phyloP scores from a whole-genome alignment of 2,888 invertebrate species.

The Parnassius smintheus region DNA sequence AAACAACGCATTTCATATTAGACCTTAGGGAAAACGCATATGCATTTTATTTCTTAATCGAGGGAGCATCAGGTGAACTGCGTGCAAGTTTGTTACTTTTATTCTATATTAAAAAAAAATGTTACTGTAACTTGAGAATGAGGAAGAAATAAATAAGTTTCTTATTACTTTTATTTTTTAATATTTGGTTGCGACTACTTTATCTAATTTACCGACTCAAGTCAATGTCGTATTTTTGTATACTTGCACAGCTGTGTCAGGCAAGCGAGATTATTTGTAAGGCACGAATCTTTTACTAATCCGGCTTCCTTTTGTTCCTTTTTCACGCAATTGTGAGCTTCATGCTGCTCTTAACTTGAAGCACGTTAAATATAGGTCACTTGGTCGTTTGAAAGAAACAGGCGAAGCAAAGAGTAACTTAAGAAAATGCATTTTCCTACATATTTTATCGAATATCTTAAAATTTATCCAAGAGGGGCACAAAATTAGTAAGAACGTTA shows the following conservation, averaged over 20 bases:
- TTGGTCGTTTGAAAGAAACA: slow-evolving; percentile 20
- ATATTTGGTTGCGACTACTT: too few species aligned
- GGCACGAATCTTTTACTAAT: slow-evolving; percentile 17
- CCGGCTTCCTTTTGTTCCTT: slow-evolving; percentile 23
- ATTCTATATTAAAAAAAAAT: too few species aligned
- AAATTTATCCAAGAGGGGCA: slow-evolving; percentile 5
- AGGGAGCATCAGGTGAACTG: too few species aligned
- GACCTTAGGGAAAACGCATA: too few species aligned
- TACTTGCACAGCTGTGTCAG: slow-evolving; percentile 12
- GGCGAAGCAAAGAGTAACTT: slow-evolving; percentile 22
- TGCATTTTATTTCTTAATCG: too few species aligned
- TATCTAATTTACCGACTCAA: slow-evolving; percentile 3
- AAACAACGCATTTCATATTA: too few species aligned
- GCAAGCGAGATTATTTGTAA: slow-evolving; percentile 17
- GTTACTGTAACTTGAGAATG: too few species aligned
- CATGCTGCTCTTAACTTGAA: slow-evolving; percentile 11
- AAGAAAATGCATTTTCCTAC: slow-evolving; percentile 13
- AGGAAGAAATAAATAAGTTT: too few species aligned
- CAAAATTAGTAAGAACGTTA: not conserved
- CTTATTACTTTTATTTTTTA: too few species aligned
- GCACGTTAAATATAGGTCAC: slow-evolving; percentile 20
- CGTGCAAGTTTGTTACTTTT: too few species aligned
- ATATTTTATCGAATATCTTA: slow-evolving; percentile 14
- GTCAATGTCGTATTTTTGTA: slow-evolving; percentile 12
- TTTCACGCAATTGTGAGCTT: slow-evolving; percentile 21